Conservation (phyloP, 2,888 invertebrate genomes). For the Amaurobius ferox region DNA sequence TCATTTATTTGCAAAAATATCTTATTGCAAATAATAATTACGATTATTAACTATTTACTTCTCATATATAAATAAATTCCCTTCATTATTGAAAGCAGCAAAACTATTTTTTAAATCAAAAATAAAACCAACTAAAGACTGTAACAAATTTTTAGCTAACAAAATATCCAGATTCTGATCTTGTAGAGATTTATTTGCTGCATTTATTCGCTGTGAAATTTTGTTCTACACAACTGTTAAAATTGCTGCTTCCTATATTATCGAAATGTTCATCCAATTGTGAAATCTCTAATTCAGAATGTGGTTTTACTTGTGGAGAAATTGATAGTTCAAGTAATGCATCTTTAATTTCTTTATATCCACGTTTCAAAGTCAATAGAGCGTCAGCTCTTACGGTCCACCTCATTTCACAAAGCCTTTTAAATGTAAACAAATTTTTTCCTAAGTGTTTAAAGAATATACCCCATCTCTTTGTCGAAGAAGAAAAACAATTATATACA, state of each 20-base stretch:
- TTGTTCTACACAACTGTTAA: slow-evolving; percentile 19
- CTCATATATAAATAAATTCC: neutral
- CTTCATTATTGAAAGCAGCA: neutral
- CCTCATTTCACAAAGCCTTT: slow-evolving; percentile 23
- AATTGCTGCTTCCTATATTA: slow-evolving; percentile 11
- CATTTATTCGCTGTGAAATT: slow-evolving; percentile 24
- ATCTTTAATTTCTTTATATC: slow-evolving; percentile 14
- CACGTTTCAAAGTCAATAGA: slow-evolving; percentile 18
- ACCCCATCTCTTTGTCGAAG: neutral
- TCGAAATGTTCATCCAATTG: neutral
- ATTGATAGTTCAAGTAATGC: neutral
- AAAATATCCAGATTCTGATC: neutral
- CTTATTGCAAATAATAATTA: neutral
- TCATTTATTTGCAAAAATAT: neutral
- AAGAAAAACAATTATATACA: slow-evolving; percentile 16
- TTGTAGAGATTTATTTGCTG: slow-evolving; percentile 26
- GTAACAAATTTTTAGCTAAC: neutral
- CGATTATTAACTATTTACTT: neutral
- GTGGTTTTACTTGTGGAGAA: neutral
- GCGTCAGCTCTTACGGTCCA: slow-evolving; percentile 29
- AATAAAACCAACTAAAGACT: neutral
- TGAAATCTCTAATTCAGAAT: neutral
- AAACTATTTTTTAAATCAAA: neutral
- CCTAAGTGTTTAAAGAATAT: no score
- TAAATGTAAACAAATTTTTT: neutral